phyloP scores from a whole-genome alignment of 1,140 invertebrate species.

The Archivesica marissinica region DNA sequence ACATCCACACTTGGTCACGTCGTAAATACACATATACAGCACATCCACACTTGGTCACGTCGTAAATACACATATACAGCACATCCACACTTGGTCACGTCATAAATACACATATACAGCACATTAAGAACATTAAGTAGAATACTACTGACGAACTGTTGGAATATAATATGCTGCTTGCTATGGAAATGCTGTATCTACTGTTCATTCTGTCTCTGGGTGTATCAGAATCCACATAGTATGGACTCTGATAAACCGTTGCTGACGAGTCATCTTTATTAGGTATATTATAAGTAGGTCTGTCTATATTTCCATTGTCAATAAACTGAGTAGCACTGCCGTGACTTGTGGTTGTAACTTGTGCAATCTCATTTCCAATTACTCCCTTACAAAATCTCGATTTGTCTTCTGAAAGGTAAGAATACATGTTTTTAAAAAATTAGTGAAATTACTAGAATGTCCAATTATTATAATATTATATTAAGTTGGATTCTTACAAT shows the following conservation, averaged over 20 bases:
- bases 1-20: too few relatives aligned
- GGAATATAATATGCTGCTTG: neutral
- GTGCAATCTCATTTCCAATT: neutral
- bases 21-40: too few relatives aligned
- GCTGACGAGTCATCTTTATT: neutral
- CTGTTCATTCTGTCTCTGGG: neutral
- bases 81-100: neutral
- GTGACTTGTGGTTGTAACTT: neutral
- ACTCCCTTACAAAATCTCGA: conserved; percentile 29
- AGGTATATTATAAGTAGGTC: neutral
- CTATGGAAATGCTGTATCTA: neutral
- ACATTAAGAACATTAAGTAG: conserved; percentile 2
- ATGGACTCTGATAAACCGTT: neutral
- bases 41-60: too few relatives aligned
- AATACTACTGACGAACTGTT: conserved; percentile 12
- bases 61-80: too few relatives aligned
- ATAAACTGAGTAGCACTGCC: neutral
- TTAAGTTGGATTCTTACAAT: too few relatives aligned
- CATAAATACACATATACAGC: neutral
- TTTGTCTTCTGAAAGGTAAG: conserved; percentile 16
- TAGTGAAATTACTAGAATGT: neutral
- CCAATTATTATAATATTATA: neutral
- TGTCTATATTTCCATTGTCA: neutral
- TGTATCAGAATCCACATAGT: neutral
- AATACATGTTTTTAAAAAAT: neutral